Evolutionary conservation across 2,113 vertebrate species (phyloP).

Genomic region (Tympanuchus pallidicinctus): DNA sequence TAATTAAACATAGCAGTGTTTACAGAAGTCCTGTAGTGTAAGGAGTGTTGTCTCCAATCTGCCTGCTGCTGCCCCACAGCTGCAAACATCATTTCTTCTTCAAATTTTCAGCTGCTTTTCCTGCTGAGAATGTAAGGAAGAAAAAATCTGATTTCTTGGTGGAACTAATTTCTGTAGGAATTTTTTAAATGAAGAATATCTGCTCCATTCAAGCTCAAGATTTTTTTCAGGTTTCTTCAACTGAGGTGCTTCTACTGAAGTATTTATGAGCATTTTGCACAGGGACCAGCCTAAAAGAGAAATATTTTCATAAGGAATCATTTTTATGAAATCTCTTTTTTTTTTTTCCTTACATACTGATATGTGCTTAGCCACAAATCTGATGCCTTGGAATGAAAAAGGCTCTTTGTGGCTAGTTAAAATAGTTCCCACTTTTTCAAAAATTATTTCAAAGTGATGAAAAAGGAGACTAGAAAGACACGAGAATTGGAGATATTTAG

Average conservation of each 20-base stretch:
- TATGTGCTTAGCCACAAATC: background rate
- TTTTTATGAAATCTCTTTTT: background rate
- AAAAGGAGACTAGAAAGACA: background rate
- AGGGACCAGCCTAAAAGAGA: background rate
- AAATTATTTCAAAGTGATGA: background rate
- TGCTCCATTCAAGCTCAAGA: background rate
- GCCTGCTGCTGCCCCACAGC: background rate
- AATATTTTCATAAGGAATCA: background rate
- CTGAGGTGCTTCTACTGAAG: background rate
- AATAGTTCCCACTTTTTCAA: background rate
- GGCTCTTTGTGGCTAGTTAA: background rate
- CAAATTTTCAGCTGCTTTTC: background rate
- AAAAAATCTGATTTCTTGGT: background rate
- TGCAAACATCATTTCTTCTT: background rate
- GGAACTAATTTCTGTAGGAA: background rate
- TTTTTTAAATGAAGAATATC: background rate
- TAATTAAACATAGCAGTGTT: background rate
- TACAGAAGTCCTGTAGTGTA: background rate
- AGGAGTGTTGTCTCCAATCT: background rate
- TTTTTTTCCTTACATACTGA: background rate
- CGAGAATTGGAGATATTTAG: background rate
- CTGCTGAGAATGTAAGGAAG: background rate
- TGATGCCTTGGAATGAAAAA: background rate
- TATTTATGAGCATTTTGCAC: background rate
- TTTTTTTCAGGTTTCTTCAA: background rate